phyloP scores from a whole-genome alignment of 1,140 invertebrate species.

The Steinernema khuongi region DNA sequence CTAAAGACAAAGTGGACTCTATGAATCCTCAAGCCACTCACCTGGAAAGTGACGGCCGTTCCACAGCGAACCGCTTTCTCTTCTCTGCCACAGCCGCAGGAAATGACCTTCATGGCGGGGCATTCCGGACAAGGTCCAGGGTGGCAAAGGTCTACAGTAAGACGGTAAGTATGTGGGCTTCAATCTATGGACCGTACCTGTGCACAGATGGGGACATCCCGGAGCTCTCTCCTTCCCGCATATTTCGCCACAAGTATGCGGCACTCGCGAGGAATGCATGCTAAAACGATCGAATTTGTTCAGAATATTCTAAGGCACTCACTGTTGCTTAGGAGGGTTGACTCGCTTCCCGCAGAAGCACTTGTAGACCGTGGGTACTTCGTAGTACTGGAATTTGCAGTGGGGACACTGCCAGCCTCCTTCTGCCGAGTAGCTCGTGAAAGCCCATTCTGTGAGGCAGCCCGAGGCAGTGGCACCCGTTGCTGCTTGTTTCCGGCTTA shows the following conservation, averaged over 20 bases:
- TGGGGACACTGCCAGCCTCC: conserved; percentile 1
- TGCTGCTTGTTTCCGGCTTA: not conserved
- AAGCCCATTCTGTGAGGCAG: not conserved
- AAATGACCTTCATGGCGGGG: not conserved
- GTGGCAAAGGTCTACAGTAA: not conserved
- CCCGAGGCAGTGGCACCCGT: not conserved
- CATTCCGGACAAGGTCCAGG: not conserved
- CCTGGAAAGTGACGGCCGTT: not conserved
- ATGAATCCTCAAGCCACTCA: not conserved
- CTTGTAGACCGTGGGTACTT: not conserved
- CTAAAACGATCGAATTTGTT: not conserved
- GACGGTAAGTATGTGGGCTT: not conserved
- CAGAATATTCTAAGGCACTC: not conserved
- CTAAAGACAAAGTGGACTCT: not conserved
- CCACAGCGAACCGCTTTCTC: conserved; percentile 2
- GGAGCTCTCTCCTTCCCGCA: not conserved
- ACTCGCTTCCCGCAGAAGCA: not conserved
- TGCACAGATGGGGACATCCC: not conserved
- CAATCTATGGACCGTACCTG: not conserved
- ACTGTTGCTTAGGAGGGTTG: not conserved
- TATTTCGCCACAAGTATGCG: not conserved
- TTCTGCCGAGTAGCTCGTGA: not conserved
- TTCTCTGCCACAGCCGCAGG: not conserved
- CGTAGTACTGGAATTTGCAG: not conserved
- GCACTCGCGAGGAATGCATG: not conserved